Evolutionary conservation across 1,140 invertebrate genomes (phyloP), one percentile per base, ranked within the genome.

Genomic region (Maniola jurtina): DNA sequence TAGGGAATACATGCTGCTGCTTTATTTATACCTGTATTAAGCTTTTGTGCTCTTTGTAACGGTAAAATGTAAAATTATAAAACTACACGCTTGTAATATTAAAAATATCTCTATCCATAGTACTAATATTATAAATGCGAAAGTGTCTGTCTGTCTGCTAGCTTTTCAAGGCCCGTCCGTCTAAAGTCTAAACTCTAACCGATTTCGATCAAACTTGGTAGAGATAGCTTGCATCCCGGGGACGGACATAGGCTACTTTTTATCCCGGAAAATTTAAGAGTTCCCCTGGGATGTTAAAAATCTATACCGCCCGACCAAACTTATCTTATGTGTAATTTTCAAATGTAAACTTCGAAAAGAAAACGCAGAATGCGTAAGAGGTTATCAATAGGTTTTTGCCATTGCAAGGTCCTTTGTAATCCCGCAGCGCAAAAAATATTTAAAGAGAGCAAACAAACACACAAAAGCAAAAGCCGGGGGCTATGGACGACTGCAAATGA

Each of bases 401-500:
- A 38, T 16, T 35, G 16, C 15, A 25, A 7, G 7, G 6, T 34
- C 15, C 42, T 62, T 38, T 62, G 35, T 62, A 13, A 54, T 62
- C 36, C 50, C 50, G 35, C 62, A 59, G 16, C 10, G 55, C 62
- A 42, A 65, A 65, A 65, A 52, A 66, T 61, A 40, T 64, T 64
- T 50, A 55, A 56, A 66, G 52, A 60, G 25, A 36, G 47, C 57
- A 56, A 56, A 66, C 50, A 56, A 45, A 35, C 57, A 45, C 61
- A 66, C 58, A 61, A 48, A 61, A 56, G 64, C 47, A 48, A 66
- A 61, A 36, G 58, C 64, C 50, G 33, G 35, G 48, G 64, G 66
- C 56, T 25, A 64, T 64, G 66, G 66, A 34, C 55, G 48, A 64
- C 52, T 64, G 61, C 57, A 68, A 68, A 64, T 68, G 66, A 64